Evolutionary conservation across 2,888 invertebrate species (phyloP).

Genomic region (Andrena praecox): DNA sequence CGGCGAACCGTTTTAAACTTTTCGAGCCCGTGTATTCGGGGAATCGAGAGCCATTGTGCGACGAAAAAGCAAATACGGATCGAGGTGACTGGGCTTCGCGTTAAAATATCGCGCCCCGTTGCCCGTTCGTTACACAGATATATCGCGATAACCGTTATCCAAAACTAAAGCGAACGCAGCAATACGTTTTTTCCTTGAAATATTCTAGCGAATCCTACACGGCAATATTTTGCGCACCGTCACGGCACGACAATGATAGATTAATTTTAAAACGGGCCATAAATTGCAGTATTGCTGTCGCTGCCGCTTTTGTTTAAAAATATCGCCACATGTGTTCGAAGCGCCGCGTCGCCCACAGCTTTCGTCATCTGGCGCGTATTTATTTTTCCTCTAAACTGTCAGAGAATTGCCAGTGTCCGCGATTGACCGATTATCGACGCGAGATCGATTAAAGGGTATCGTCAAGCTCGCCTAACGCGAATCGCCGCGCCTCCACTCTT

Average conservation of each 20-base stretch:
- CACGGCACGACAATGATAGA: not conserved
- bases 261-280: constrained; percentile 5
- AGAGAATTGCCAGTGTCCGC: not conserved
- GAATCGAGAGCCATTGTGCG: constrained; percentile 5
- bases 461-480: not conserved
- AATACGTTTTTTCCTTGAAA: constrained; percentile 7
- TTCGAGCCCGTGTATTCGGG: not conserved
- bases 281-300: not conserved
- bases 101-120: constrained; percentile 4
- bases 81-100: not conserved
- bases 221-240: not conserved
- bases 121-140: not conserved
- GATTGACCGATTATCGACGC: constrained; percentile 15
- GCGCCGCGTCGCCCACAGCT: not conserved
- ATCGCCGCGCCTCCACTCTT: constrained; percentile 5
- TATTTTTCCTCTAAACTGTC: not conserved
- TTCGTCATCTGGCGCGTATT: not conserved
- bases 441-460: not conserved
- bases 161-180: not conserved
- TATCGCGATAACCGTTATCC: not conserved
- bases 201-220: not conserved
- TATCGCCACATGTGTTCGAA: not conserved
- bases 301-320: not conserved
- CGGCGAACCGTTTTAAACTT: not conserved
- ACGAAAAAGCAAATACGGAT: constrained; percentile 4